These are phyloP conservation scores for Bradypus variegatus DNA, from an alignment of 2,797 vertebrate genomes.

Conservation along the genomic window DNA sequence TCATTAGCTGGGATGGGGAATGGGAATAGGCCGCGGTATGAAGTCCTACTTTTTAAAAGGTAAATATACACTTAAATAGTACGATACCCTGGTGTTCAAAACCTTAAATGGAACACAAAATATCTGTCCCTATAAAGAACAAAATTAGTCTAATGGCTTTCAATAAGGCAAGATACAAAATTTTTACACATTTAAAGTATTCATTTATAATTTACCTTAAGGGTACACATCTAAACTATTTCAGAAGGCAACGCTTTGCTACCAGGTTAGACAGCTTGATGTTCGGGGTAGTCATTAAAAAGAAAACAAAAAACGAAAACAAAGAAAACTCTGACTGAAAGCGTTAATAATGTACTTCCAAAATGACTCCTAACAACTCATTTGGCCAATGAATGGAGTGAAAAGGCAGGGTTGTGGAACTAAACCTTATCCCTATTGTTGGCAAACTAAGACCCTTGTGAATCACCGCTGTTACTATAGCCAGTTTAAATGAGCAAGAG, in stretches of 20 bases:
- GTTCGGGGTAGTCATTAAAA: background rate
- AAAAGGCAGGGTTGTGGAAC: background rate
- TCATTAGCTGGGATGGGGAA: background rate
- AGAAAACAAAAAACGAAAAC: background rate
- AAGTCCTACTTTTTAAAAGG: background rate
- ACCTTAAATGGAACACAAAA: background rate
- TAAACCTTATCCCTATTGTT: background rate
- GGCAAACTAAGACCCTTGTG: conserved; percentile 16
- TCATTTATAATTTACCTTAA: background rate
- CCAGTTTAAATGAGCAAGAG: background rate
- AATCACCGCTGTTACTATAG: background rate
- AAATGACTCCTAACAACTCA: conserved; percentile 19
- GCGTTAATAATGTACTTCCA: background rate
- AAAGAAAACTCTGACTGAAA: background rate
- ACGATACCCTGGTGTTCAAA: background rate
- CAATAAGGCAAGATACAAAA: background rate
- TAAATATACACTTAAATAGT: background rate
- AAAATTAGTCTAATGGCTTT: conserved; percentile 32
- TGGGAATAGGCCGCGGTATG: background rate
- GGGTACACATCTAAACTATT: background rate
- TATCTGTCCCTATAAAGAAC: background rate
- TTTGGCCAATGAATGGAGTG: background rate
- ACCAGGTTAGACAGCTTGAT: background rate
- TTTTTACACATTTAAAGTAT: background rate
- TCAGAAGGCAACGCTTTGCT: background rate